A percentile compares a stretch with the other conserved stretches of the same genome.
These are phyloP conservation scores for Microdon myrmicae DNA, from an alignment of 2,888 invertebrate genomes.

Conservation along the genomic window DNA sequence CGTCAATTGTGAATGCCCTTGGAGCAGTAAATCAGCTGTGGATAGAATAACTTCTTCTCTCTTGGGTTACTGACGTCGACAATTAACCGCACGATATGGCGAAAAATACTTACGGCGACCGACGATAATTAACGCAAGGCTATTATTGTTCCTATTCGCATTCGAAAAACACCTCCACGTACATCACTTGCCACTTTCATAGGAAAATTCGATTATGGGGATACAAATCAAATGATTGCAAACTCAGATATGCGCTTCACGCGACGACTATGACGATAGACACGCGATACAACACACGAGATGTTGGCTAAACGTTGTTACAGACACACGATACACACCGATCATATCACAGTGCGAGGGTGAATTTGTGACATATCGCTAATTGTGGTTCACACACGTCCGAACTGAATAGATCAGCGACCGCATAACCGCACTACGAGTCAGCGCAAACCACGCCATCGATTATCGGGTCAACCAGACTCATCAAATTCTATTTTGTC, in stretches of 20 bases:
- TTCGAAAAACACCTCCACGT: conserved; percentile 23
- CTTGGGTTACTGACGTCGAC: no score
- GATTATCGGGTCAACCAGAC: no score
- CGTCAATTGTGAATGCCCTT: conserved; percentile 3
- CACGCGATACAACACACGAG: conserved; percentile 29
- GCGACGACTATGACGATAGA: conserved; percentile 13
- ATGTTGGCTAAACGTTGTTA: no score
- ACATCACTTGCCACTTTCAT: conserved; percentile 23
- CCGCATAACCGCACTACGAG: no score
- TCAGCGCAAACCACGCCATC: no score
- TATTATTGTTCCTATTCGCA: conserved; percentile 35
- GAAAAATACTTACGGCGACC: conserved; percentile 5
- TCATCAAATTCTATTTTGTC: no score
- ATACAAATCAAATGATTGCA: conserved; percentile 45
- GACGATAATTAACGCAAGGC: conserved; percentile 15
- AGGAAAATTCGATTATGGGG: conserved; percentile 38
- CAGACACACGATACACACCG: conserved; percentile 6
- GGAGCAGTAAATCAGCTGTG: no score
- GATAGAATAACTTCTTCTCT: no score
- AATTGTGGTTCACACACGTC: no score
- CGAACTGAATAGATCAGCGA: no score
- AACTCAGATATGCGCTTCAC: conserved; percentile 27
- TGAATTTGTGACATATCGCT: conserved; percentile 44
- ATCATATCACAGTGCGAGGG: conserved; percentile 39
- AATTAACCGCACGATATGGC: no score